phyloP scores from a whole-genome alignment of 2,888 invertebrate genomes.

The Diaperis boleti region DNA sequence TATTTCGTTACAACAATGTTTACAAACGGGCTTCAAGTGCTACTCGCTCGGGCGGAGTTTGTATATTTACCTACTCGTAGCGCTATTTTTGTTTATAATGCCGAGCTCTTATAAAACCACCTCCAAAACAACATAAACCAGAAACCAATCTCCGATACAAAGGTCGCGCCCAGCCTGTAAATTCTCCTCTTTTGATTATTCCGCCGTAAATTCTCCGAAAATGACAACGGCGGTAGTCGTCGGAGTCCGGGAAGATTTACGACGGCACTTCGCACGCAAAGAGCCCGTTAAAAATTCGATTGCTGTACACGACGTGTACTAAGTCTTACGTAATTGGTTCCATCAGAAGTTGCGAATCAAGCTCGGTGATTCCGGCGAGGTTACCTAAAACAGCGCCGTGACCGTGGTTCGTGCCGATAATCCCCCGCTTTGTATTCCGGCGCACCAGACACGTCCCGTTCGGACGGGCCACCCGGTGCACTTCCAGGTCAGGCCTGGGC shows the following conservation, averaged over 20 bases:
- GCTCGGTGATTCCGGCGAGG: too few relatives aligned
- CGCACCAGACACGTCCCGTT: constrained; percentile 52
- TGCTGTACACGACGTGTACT: constrained; percentile 1
- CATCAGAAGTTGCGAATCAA: too few relatives aligned
- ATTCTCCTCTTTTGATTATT: constrained; percentile 4
- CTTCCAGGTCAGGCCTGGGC: constrained; percentile 7
- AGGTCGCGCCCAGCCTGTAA: not conserved
- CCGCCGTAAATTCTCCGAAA: constrained; percentile 1
- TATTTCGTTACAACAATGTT: not conserved
- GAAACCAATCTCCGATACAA: constrained; percentile 10
- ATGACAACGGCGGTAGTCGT: not conserved
- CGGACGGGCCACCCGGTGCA: constrained; percentile 41
- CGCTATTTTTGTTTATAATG: constrained; percentile 1
- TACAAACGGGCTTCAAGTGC: not conserved
- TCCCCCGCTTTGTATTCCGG: constrained; percentile 53
- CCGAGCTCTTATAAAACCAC: not conserved
- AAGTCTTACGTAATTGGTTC: constrained; percentile 31
- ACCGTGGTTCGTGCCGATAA: constrained; percentile 47
- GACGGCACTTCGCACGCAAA: not conserved
- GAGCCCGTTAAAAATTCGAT: constrained; percentile 2
- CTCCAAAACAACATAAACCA: constrained; percentile 18
- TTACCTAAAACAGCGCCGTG: too few relatives aligned
- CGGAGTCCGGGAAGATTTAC: not conserved
- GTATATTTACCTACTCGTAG: not conserved
- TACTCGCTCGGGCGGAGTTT: not conserved